Percentiles rank a stretch among this genome's conserved stretches.
phyloP scores from a whole-genome alignment of 1,140 invertebrate genomes.

The Formica selysi region DNA sequence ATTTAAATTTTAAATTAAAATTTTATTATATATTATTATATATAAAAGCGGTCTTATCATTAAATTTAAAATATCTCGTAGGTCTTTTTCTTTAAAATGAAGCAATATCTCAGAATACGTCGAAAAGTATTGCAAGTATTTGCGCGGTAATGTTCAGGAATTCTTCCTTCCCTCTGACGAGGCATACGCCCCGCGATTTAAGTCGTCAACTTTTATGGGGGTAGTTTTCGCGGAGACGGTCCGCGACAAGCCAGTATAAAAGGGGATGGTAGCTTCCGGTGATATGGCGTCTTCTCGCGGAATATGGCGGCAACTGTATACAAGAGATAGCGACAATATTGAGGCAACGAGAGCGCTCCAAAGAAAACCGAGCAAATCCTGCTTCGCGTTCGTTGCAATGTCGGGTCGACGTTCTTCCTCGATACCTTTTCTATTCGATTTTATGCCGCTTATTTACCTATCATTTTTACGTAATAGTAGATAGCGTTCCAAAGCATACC shows the following conservation, averaged over 20 bases:
- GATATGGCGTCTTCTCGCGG: conserved; percentile 83
- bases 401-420: conserved; percentile 36
- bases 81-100: background rate
- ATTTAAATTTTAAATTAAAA: too few relatives aligned
- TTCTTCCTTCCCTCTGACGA: conserved; percentile 55
- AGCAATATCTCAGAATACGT: conserved; percentile 69
- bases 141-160: conserved; percentile 66
- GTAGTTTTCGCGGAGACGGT: conserved; percentile 83
- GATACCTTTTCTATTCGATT: conserved; percentile 10
- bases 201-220: conserved; percentile 85
- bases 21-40: too few relatives aligned
- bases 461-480: conserved; percentile 1
- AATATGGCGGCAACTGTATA: conserved; percentile 85
- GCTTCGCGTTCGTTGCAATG: conserved; percentile 22
- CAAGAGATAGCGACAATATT: conserved; percentile 85
- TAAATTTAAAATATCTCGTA: background rate
- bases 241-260: conserved; percentile 77
- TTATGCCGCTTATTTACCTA: conserved; percentile 14
- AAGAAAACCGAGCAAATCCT: conserved; percentile 66
- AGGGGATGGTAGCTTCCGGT: conserved; percentile 80
- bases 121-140: conserved; percentile 70
- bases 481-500: background rate
- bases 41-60: too few relatives aligned
- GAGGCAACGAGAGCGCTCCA: conserved; percentile 67
- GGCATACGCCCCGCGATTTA: conserved; percentile 84